Conservation (phyloP, 2,113 vertebrate genomes). For the Neofelis nebulosa region DNA sequence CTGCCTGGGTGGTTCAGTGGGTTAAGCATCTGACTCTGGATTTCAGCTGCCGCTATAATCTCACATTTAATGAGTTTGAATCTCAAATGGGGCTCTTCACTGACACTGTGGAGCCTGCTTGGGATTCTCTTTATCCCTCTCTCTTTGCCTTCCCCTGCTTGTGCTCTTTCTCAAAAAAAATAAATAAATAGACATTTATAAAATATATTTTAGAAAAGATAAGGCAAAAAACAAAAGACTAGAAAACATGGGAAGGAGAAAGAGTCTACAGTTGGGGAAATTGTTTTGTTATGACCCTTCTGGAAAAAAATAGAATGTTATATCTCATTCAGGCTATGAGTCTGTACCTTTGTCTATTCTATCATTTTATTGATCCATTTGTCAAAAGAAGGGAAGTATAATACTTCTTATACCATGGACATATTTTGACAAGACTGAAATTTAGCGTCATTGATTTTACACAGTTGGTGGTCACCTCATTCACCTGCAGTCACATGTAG, state of each 20-base stretch:
- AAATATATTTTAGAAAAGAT: not conserved
- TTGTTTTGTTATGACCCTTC: not conserved
- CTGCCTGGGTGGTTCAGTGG: too few species aligned
- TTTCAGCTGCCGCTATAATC: too few species aligned
- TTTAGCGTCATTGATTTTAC: constrained; percentile 26
- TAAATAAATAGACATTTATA: too few species aligned
- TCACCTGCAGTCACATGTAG: not conserved
- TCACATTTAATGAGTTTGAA: too few species aligned
- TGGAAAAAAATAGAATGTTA: not conserved
- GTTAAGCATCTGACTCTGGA: too few species aligned
- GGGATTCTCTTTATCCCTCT: too few species aligned
- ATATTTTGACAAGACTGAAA: not conserved
- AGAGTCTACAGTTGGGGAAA: not conserved
- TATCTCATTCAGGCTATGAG: not conserved
- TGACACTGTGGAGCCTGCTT: too few species aligned
- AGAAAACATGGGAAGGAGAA: not conserved
- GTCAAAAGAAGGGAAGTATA: not conserved
- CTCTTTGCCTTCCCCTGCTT: too few species aligned
- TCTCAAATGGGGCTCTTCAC: too few species aligned
- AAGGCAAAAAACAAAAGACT: not conserved
- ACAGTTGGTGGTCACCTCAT: not conserved
- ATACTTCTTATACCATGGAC: not conserved
- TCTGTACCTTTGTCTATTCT: not conserved
- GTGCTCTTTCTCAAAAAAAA: too few species aligned
- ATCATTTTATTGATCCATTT: not conserved